phyloP scores from a whole-genome alignment of 2,888 invertebrate species.

The Phytoseiulus persimilis region DNA sequence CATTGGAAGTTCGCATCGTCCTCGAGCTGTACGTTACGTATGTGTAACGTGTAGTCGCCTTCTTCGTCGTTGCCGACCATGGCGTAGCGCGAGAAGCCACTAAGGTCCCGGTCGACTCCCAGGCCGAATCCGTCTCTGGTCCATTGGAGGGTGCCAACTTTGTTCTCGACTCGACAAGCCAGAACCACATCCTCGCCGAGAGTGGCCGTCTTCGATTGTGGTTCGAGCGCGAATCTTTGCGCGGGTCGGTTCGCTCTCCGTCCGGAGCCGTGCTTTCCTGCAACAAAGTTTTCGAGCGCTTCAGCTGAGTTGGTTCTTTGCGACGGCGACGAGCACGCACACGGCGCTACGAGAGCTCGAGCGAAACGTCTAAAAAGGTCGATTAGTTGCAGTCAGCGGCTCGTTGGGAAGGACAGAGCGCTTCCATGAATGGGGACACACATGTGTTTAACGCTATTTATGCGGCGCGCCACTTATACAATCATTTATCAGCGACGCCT shows the following conservation, averaged over 20 bases:
- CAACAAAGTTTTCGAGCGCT: background rate
- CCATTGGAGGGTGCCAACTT: conserved; percentile 85
- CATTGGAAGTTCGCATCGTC: conserved; percentile 91
- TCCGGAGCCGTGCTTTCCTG: background rate
- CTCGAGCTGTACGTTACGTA: conserved; percentile 76
- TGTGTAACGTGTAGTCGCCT: conserved; percentile 80
- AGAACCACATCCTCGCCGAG: conserved; percentile 76
- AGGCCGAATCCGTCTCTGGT: conserved; percentile 91
- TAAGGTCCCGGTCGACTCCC: conserved; percentile 77
- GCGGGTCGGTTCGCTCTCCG: conserved; percentile 49
- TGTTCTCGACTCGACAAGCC: conserved; percentile 76
- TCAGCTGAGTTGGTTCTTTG: background rate
- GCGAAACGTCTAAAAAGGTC: background rate
- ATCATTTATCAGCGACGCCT: conserved; percentile 37
- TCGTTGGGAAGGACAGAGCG: conserved; percentile 7
- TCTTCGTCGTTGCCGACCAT: conserved; percentile 92
- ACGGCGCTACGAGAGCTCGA: no score
- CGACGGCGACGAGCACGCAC: background rate
- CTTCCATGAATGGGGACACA: background rate
- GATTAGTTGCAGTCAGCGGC: conserved; percentile 8
- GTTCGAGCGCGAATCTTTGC: conserved; percentile 83
- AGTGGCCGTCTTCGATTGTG: conserved; percentile 78
- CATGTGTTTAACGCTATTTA: conserved; percentile 19
- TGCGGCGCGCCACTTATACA: conserved; percentile 22
- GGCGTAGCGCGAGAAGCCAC: conserved; percentile 81